Evolutionary conservation across 2,888 invertebrate species (phyloP).

Genomic region (Pilophorus perplexus): DNA sequence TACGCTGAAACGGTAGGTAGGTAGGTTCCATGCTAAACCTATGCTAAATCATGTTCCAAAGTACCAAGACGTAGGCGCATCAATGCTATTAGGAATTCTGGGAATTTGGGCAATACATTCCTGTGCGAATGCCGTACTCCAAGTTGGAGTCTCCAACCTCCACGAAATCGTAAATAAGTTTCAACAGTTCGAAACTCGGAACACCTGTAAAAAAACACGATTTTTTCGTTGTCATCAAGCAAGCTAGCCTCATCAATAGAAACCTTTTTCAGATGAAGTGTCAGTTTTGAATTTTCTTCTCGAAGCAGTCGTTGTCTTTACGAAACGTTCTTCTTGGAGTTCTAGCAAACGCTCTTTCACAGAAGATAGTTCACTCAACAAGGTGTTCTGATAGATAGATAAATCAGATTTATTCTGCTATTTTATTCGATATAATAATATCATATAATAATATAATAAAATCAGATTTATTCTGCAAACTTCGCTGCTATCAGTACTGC

Average conservation of each 20-base stretch:
- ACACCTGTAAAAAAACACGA: not conserved
- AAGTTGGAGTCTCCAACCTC: too few species aligned
- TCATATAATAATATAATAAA: too few species aligned
- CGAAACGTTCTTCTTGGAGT: not conserved
- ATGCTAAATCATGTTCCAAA: not conserved
- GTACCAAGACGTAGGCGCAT: not conserved
- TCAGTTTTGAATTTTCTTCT: not conserved
- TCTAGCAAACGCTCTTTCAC: not conserved
- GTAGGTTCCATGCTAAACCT: too few species aligned
- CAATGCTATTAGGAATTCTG: not conserved
- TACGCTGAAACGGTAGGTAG: not conserved
- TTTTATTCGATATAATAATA: not conserved
- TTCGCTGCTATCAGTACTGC: too few species aligned
- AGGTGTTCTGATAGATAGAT: not conserved
- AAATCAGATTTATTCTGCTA: not conserved
- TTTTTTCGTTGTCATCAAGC: not conserved
- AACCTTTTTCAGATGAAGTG: not conserved
- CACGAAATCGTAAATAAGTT: not conserved
- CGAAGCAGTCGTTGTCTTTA: not conserved
- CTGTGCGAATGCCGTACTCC: not conserved
- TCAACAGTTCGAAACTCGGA: not conserved
- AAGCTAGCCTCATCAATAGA: not conserved
- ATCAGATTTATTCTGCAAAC: too few species aligned
- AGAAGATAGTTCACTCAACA: not conserved
- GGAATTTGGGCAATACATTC: not conserved